Conservation (phyloP, 2,888 invertebrate species). For the Trachelus troglodyta region DNA sequence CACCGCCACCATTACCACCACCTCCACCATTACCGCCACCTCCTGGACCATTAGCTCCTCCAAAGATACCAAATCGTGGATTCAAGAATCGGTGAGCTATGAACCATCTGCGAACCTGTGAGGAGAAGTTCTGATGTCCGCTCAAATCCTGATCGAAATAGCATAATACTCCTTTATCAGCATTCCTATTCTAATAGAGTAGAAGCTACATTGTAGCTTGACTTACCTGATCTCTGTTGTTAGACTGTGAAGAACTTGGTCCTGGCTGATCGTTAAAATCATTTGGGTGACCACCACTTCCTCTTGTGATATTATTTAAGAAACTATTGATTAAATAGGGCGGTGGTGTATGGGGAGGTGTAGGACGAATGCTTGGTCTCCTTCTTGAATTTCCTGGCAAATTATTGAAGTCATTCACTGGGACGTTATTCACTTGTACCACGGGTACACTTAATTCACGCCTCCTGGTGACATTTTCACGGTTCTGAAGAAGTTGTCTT, state of each 20-base stretch:
- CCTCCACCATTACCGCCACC: constrained; percentile 4
- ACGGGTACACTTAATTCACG: constrained; percentile 66
- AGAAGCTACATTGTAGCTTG: not conserved
- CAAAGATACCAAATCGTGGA: constrained; percentile 25
- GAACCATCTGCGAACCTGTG: constrained; percentile 36
- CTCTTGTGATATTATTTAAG: constrained; percentile 20
- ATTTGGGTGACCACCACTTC: constrained; percentile 17
- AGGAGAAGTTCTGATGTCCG: constrained; percentile 24
- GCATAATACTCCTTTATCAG: not conserved
- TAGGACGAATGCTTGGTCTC: constrained; percentile 25
- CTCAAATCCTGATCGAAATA: constrained; percentile 23
- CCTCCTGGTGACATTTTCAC: constrained; percentile 20
- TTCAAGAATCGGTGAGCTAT: constrained; percentile 32
- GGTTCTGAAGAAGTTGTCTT: not conserved
- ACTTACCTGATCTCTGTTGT: constrained; percentile 27
- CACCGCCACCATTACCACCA: not conserved
- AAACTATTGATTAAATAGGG: constrained; percentile 27
- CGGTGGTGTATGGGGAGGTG: constrained; percentile 29
- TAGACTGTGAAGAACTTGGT: constrained; percentile 24
- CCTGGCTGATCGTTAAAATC: constrained; percentile 35
- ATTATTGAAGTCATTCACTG: constrained; percentile 60
- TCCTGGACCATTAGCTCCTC: constrained; percentile 29
- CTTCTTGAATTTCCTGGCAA: constrained; percentile 25
- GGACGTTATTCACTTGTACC: constrained; percentile 74
- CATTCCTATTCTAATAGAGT: not conserved